Percentiles rank a stretch among this genome's conserved stretches.
phyloP scores from a whole-genome alignment of 2,113 vertebrate species.

The Pardalotus punctatus region DNA sequence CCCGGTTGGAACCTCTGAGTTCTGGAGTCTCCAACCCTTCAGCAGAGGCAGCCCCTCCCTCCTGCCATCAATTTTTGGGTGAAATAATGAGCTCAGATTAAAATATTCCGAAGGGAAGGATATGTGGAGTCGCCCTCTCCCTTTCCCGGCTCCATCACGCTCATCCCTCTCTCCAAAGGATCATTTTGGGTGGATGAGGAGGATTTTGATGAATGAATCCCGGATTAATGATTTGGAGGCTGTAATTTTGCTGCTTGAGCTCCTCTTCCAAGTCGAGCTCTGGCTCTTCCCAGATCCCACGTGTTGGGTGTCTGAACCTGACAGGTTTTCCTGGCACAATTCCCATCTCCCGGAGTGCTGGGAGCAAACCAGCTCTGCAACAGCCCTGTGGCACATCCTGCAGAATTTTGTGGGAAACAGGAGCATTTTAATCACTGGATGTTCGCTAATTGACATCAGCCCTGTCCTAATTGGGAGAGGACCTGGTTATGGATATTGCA shows the following conservation, averaged over 20 bases:
- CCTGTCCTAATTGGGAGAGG: neutral
- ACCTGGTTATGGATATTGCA: neutral
- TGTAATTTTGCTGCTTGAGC: neutral
- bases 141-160: neutral
- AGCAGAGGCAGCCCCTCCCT: neutral
- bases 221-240: no score
- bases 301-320: neutral
- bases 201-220: neutral
- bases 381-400: neutral
- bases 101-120: neutral
- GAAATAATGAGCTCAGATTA: neutral
- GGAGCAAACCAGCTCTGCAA: neutral
- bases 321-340: neutral
- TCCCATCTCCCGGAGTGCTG: fast-evolving
- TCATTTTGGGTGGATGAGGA: neutral
- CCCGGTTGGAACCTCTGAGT: neutral
- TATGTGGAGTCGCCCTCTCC: neutral
- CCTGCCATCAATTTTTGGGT: neutral
- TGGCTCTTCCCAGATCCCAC: neutral
- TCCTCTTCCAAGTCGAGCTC: neutral
- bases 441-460: neutral
- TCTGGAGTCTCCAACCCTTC: neutral
- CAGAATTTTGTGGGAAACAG: neutral
- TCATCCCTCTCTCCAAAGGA: neutral
- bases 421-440: neutral